A percentile compares a stretch with the other conserved stretches of the same genome.
Conservation (phyloP, 2,113 vertebrate genomes). For the Pseudopodoces humilis region DNA sequence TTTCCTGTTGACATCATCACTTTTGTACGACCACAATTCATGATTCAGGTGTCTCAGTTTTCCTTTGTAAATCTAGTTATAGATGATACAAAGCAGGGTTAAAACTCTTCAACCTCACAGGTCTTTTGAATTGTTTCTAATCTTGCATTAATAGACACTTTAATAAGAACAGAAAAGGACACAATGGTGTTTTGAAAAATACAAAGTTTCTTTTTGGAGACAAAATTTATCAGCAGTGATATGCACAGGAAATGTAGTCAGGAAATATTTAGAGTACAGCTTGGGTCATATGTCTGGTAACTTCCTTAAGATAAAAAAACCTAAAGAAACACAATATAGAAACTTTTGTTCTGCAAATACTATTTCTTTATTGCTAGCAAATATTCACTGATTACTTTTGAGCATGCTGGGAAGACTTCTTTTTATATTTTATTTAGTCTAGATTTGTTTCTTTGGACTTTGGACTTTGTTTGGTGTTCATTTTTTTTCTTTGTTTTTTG, state of each 20-base stretch:
- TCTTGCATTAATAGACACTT: not conserved
- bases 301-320: not conserved
- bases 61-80: not conserved
- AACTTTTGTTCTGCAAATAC: not conserved
- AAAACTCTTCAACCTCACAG: not conserved
- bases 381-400: not conserved
- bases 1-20: not conserved
- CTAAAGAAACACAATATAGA: not conserved
- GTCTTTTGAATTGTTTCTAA: not conserved
- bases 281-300: not conserved
- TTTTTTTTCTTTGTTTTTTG: not conserved
- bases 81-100: not conserved
- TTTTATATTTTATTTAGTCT: not conserved
- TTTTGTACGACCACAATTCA: not conserved
- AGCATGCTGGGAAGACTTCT: not conserved
- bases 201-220: not conserved
- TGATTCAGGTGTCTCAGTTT: not conserved
- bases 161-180: not conserved
- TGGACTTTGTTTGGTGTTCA: fast-evolving
- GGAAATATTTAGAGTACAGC: not conserved
- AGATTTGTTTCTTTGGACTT: not conserved
- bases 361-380: not conserved
- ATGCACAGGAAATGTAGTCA: not conserved
- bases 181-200: not conserved
- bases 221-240: not conserved